phyloP scores from a whole-genome alignment of 2,113 vertebrate species.

The Stictonetta naevosa region DNA sequence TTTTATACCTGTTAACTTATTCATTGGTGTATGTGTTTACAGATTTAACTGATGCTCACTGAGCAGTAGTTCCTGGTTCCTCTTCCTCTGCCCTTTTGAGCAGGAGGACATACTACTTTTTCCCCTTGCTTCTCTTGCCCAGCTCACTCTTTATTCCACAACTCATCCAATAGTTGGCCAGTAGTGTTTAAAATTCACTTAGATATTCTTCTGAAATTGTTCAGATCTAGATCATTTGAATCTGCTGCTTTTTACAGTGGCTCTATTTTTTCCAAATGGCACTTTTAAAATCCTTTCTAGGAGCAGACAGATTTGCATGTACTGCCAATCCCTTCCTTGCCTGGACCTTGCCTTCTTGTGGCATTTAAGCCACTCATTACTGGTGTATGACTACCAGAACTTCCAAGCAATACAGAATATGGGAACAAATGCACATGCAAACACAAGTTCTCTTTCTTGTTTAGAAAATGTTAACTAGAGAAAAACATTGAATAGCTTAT shows the following conservation, averaged over 20 bases:
- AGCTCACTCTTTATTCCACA: neutral
- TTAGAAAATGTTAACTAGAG: neutral
- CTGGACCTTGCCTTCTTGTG: neutral
- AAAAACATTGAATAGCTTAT: neutral
- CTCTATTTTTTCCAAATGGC: neutral
- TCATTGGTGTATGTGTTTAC: neutral
- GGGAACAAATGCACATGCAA: neutral
- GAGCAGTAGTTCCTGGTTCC: neutral
- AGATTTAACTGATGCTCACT: fast-evolving
- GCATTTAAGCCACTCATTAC: neutral
- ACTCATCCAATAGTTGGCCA: neutral
- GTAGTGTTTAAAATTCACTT: neutral
- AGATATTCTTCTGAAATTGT: neutral
- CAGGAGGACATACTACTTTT: neutral
- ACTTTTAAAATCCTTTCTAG: neutral
- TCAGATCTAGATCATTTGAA: neutral
- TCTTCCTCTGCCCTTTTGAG: neutral
- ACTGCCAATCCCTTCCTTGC: neutral
- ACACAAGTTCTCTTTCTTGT: neutral
- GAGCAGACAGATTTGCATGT: neutral
- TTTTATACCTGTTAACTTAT: neutral
- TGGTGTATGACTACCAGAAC: neutral
- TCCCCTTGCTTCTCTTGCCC: neutral
- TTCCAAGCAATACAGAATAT: neutral
- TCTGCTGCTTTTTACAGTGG: neutral